phyloP scores from a whole-genome alignment of 2,113 vertebrate genomes.

The Cervus canadensis region DNA sequence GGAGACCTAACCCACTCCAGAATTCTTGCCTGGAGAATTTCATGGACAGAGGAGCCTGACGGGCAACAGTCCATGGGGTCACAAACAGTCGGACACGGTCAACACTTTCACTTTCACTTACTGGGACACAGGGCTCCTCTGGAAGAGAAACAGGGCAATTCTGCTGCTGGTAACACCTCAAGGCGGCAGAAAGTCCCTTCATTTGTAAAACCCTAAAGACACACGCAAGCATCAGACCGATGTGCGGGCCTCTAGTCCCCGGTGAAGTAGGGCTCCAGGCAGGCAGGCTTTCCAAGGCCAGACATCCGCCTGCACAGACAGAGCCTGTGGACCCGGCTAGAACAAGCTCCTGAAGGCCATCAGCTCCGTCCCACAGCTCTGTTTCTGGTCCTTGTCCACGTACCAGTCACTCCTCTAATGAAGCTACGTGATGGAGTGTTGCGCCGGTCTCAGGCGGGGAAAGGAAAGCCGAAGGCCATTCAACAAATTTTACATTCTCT shows the following conservation, averaged over 20 bases:
- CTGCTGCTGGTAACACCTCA: background rate
- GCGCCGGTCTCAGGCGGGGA: background rate
- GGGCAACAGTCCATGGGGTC: background rate
- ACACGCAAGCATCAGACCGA: fast-evolving
- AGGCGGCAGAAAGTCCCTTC: fast-evolving
- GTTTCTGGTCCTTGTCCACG: background rate
- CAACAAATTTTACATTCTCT: fast-evolving
- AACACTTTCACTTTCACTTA: background rate
- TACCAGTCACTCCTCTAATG: background rate
- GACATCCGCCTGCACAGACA: background rate
- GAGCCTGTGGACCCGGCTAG: background rate
- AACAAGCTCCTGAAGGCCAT: background rate
- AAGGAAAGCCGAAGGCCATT: background rate
- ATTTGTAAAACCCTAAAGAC: background rate
- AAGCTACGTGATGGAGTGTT: background rate
- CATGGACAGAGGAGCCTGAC: background rate
- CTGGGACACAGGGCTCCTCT: background rate
- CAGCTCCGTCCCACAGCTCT: background rate
- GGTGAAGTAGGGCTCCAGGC: background rate
- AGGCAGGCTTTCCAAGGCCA: background rate
- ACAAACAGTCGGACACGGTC: fast-evolving
- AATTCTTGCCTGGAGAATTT: background rate
- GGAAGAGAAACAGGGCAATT: background rate
- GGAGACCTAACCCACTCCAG: background rate
- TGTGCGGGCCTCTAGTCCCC: fast-evolving